Evolutionary conservation across 2,888 invertebrate species (phyloP).

Genomic region (Euspilapteryx auroguttella): DNA sequence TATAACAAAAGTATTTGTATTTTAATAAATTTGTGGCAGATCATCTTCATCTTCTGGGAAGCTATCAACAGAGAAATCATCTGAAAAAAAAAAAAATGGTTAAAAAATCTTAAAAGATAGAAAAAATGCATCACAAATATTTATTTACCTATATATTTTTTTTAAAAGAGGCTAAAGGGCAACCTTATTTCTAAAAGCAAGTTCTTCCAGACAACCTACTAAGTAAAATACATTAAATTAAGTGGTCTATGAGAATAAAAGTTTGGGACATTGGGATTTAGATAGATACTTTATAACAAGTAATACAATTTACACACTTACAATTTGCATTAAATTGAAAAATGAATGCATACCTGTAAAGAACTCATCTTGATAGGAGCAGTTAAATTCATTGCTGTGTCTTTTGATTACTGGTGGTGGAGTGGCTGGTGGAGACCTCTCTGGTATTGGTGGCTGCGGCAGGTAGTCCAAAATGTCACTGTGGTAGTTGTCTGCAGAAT

Average conservation of each 20-base stretch:
- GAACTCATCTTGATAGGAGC: conserved; percentile 39
- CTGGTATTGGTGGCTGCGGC: conserved; percentile 16
- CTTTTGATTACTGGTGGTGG: conserved; percentile 19
- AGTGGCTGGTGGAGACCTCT: conserved; percentile 21
- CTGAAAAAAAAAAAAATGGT: conserved; percentile 19
- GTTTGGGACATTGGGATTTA: too few species aligned
- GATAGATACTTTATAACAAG: too few species aligned
- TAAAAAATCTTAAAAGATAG: too few species aligned
- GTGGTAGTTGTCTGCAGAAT: conserved; percentile 25
- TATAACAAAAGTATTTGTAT: too few species aligned
- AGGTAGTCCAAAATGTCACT: conserved; percentile 29
- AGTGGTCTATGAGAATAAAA: too few species aligned
- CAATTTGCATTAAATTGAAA: conserved; percentile 37
- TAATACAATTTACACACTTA: too few species aligned
- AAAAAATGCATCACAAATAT: too few species aligned
- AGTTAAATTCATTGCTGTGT: conserved; percentile 24
- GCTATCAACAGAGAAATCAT: conserved; percentile 35
- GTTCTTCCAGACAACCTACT: too few species aligned
- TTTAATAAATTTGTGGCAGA: conserved; percentile 28
- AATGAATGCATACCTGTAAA: conserved; percentile 23
- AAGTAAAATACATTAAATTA: too few species aligned
- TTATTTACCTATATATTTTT: too few species aligned
- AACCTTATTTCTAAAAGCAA: too few species aligned
- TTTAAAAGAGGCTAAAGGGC: too few species aligned
- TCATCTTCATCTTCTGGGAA: conserved; percentile 25